Conservation (phyloP, 2,888 invertebrate genomes). For the Allolobophora icterica region DNA sequence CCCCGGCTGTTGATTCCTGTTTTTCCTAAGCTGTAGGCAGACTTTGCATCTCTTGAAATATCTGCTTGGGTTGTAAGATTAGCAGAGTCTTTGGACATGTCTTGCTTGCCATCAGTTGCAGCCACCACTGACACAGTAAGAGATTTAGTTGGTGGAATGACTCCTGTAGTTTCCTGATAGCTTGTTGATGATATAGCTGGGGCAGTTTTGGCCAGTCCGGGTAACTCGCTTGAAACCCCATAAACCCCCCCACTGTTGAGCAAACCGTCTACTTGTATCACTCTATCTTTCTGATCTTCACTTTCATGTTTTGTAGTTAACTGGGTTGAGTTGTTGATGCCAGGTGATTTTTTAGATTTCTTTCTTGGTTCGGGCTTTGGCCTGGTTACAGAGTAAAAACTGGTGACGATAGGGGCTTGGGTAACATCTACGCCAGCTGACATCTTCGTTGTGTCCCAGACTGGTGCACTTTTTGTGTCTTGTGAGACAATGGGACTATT, state of each 20-base stretch:
- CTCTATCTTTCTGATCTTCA: not conserved
- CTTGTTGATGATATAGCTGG: not conserved
- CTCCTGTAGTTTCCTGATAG: not conserved
- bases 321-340: not conserved
- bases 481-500: not conserved
- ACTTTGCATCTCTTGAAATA: slow-evolving; percentile 24
- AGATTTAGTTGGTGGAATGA: slow-evolving; percentile 21
- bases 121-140: not conserved
- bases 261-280: slow-evolving; percentile 17
- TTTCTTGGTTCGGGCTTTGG: not conserved
- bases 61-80: slow-evolving; percentile 5
- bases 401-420: not conserved
- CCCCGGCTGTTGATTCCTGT: not conserved
- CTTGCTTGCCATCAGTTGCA: slow-evolving; percentile 13
- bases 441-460: not conserved
- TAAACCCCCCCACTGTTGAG: not conserved
- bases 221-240: not conserved
- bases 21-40: slow-evolving; percentile 13
- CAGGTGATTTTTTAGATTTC: slow-evolving; percentile 11
- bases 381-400: not conserved
- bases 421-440: not conserved
- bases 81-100: not conserved
- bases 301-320: not conserved
- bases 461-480: slow-evolving; percentile 8
- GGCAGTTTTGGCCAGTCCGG: not conserved